phyloP scores from a whole-genome alignment of 2,113 vertebrate species.

The Nothoprocta pentlandii region DNA sequence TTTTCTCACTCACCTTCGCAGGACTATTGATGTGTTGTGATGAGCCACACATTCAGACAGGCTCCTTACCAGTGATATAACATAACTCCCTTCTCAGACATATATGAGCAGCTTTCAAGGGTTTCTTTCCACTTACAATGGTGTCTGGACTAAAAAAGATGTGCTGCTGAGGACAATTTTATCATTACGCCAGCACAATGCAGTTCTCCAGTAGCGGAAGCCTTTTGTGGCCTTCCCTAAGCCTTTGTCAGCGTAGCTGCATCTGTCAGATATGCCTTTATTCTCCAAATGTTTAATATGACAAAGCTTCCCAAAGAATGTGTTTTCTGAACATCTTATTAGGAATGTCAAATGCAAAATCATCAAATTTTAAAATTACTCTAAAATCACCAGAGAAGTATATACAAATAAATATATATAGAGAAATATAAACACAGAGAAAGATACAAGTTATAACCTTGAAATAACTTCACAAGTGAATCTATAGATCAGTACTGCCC shows the following conservation, averaged over 20 bases:
- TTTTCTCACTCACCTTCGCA: neutral
- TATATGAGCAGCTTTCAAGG: neutral
- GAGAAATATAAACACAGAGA: too few species aligned
- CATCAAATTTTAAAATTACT: neutral
- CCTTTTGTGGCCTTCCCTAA: neutral
- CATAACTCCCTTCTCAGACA: neutral
- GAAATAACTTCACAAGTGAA: neutral
- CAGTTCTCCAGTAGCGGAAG: neutral
- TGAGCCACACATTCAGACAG: neutral
- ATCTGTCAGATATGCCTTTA: neutral
- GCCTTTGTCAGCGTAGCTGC: neutral
- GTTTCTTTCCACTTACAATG: neutral
- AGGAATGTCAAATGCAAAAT: neutral
- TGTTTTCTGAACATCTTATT: neutral
- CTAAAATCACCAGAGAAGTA: neutral
- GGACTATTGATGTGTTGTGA: neutral
- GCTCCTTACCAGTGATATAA: neutral
- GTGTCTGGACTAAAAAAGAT: neutral
- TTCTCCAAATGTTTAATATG: neutral
- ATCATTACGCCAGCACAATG: neutral
- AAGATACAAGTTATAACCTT: too few species aligned
- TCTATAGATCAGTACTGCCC: neutral
- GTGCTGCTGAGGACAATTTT: neutral
- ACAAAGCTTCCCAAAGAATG: neutral
- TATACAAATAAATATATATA: too few species aligned